Percentiles rank a stretch among this genome's conserved stretches.
These are phyloP conservation scores for Lucifuga dentata DNA, from an alignment of 2,113 vertebrate genomes.

Conservation along the genomic window DNA sequence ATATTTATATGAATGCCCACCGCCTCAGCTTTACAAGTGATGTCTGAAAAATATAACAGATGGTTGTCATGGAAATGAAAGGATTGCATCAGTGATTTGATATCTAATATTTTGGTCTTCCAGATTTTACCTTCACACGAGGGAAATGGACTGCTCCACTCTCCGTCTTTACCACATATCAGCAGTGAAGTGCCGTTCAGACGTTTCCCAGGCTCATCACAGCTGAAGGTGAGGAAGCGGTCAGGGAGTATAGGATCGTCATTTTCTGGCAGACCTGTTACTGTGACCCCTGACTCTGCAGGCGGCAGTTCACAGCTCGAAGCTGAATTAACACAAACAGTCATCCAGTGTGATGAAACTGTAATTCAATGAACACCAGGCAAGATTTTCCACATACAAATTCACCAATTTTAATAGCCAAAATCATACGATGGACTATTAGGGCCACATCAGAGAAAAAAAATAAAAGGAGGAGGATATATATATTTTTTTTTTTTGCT, in stretches of 20 bases:
- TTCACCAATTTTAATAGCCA: too few relatives aligned
- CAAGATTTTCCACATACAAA: too few relatives aligned
- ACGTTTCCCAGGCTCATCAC: slow-evolving; percentile 52
- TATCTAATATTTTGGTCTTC: not conserved
- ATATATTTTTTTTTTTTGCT: too few relatives aligned
- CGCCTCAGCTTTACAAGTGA: slow-evolving; percentile 64
- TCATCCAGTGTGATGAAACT: not conserved
- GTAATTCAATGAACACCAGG: too few relatives aligned
- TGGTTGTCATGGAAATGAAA: not conserved
- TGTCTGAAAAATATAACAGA: slow-evolving; percentile 16
- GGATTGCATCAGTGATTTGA: not conserved
- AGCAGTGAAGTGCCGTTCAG: slow-evolving; percentile 77
- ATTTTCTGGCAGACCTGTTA: slow-evolving; percentile 45
- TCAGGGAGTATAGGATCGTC: slow-evolving; percentile 76
- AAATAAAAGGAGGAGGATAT: too few relatives aligned
- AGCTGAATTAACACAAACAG: slow-evolving; percentile 28
- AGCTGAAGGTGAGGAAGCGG: slow-evolving; percentile 83
- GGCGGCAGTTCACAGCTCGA: slow-evolving; percentile 29
- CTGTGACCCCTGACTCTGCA: not conserved
- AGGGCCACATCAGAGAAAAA: too few relatives aligned
- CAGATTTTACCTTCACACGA: slow-evolving; percentile 83
- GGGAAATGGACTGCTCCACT: slow-evolving; percentile 83
- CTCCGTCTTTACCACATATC: slow-evolving; percentile 80
- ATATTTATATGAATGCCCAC: slow-evolving; percentile 61
- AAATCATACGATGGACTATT: too few relatives aligned